These are phyloP conservation scores for Drusus annulatus DNA, from an alignment of 1,140 invertebrate genomes.

Conservation along the genomic window DNA sequence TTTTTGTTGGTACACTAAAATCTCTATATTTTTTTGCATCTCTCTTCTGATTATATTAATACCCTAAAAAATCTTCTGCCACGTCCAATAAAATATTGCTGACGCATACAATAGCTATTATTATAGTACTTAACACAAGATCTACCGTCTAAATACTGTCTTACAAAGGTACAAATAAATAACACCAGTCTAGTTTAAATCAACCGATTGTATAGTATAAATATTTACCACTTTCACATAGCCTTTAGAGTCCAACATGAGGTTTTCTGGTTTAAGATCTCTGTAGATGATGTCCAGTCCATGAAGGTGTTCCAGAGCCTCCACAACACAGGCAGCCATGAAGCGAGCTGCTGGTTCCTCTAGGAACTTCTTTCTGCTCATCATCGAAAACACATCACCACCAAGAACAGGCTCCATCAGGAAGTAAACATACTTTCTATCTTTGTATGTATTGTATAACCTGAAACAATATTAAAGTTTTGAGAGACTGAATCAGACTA, in stretches of 20 bases:
- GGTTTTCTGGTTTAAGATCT: constrained; percentile 97
- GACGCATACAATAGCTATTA: too few species aligned
- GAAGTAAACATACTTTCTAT: constrained; percentile 96
- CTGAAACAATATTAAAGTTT: constrained; percentile 69
- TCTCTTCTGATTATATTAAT: too few species aligned
- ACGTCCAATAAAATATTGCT: too few species aligned
- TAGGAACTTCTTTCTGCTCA: constrained; percentile 86
- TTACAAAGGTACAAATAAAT: too few species aligned
- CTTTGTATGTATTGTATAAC: constrained; percentile 94
- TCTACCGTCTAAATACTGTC: too few species aligned
- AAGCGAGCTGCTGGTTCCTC: constrained; percentile 90
- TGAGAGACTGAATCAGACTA: too few species aligned
- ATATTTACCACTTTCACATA: constrained; percentile 89
- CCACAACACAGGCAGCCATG: constrained; percentile 91
- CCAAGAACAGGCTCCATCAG: constrained; percentile 97
- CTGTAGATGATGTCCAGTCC: constrained; percentile 90
- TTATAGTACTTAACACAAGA: too few species aligned
- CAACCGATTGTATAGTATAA: not conserved
- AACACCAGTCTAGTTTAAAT: not conserved
- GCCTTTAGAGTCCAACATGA: constrained; percentile 88
- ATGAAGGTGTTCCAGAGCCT: constrained; percentile 94
- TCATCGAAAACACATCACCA: constrained; percentile 98
- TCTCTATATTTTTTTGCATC: too few species aligned
- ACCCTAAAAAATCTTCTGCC: too few species aligned
- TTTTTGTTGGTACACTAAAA: too few species aligned